These are phyloP conservation scores for Myrmecophaga tridactyla DNA, from an alignment of 2,113 vertebrate species.

Conservation along the genomic window DNA sequence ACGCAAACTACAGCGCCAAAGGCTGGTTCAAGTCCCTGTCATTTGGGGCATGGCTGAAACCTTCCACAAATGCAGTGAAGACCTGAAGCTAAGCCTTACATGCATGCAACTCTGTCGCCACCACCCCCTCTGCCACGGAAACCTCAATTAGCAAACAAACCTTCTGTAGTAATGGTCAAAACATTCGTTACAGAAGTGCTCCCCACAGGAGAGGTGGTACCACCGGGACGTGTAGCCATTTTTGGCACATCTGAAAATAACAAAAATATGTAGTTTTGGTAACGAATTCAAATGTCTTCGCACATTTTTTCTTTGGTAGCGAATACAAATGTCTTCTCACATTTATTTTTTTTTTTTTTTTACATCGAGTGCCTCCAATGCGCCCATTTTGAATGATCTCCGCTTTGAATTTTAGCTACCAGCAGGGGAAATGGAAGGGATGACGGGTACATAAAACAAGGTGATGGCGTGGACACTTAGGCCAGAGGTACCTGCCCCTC, in stretches of 20 bases:
- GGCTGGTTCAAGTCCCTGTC: neutral
- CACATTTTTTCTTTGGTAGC: neutral
- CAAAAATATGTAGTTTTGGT: constrained; percentile 51
- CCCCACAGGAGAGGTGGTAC: constrained; percentile 98
- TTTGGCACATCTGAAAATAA: constrained; percentile 92
- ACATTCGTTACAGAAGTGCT: constrained; percentile 99
- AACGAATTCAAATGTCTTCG: neutral
- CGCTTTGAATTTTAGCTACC: neutral
- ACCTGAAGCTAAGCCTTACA: neutral
- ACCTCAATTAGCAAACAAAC: constrained; percentile 78
- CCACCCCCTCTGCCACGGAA: accelerated
- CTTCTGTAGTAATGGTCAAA: constrained; percentile 99
- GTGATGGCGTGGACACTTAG: neutral
- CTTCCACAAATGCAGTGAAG: neutral
- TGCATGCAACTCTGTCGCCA: too few relatives aligned
- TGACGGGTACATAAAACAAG: neutral
- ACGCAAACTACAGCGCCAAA: neutral
- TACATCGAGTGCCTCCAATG: neutral
- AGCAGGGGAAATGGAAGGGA: neutral
- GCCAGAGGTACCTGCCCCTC: neutral
- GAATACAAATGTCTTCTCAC: neutral
- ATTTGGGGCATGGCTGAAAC: neutral
- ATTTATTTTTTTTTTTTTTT: neutral
- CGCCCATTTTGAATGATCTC: neutral
- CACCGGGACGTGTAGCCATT: constrained; percentile 98